Base-by-base conservation (phyloP, 2,888 invertebrate species). In the Stenoptilia bipunctidactyla region DNA sequence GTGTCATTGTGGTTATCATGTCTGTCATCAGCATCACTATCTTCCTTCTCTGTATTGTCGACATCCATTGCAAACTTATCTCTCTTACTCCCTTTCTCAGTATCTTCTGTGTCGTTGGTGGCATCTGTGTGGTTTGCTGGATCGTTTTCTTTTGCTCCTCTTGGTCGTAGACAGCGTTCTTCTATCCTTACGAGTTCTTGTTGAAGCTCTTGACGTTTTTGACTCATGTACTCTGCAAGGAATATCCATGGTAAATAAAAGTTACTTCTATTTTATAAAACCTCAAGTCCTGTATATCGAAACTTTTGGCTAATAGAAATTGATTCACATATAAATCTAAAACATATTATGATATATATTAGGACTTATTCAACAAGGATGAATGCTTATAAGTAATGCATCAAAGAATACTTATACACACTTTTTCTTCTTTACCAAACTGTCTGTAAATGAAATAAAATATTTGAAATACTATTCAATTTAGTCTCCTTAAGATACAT, bases 161-260 rank as follows among this genome's bases (percentile, higher is more conserved):
- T 55, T 1, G 60, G 55, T 5, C 82, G 62, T 1, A 74, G 61
- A 39, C 79, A 76, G 14, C 73, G 83, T 49, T 85, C 75, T 45
- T 90, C 90, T 66, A 91, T 88, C 45, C 87, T 83, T 45, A 82
- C 79, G 13, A 92, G 63, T 57, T 91, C 90, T 4, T 87, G 86
- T 54, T 88, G 86, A 0, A 91, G 79, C 51, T 88, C 86, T 44
- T 85, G 76, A 2, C 88, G 85, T 54, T 89, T 90, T 52, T 86
- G 87, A 37, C 85, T 84, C 59, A 92, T 87, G 58, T 86, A 86
- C 63, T 87, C 90, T 89, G 64, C 36, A 59, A 30, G 4, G 10
- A 30, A n/a, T n/a, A n/a, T n/a, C n/a, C n/a, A n/a, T n/a, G n/a
- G n/a, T n/a, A n/a, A n/a, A n/a, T n/a, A n/a, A n/a, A n/a, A n/a